phyloP scores from a whole-genome alignment of 2,888 invertebrate species.

The Xylocampa areola region DNA sequence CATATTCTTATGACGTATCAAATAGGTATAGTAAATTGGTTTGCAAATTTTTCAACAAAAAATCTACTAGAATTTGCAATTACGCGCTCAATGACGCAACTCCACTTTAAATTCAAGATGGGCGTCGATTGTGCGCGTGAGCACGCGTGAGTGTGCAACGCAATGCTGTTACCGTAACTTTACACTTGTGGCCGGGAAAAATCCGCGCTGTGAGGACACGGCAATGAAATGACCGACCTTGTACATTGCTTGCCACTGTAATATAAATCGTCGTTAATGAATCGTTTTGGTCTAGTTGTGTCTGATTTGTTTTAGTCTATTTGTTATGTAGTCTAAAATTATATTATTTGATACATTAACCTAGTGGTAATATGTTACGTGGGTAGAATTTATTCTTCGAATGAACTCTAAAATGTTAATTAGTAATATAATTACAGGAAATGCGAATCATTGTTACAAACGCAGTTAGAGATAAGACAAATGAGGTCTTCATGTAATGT shows the following conservation, averaged over 20 bases:
- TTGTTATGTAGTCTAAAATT: slow-evolving; percentile 34
- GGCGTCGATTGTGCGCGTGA: slow-evolving; percentile 26
- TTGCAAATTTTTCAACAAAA: slow-evolving; percentile 24
- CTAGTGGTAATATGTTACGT: slow-evolving; percentile 18
- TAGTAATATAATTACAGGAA: slow-evolving; percentile 21
- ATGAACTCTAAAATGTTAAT: slow-evolving; percentile 23
- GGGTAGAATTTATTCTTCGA: slow-evolving; percentile 19
- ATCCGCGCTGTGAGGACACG: slow-evolving; percentile 54
- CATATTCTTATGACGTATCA: too few species aligned
- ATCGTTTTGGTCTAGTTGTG: slow-evolving; percentile 22
- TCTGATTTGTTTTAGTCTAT: slow-evolving; percentile 30
- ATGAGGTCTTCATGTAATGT: not conserved
- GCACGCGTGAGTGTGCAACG: slow-evolving; percentile 35
- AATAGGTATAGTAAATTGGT: slow-evolving; percentile 4
- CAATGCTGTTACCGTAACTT: slow-evolving; percentile 45
- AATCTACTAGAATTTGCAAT: slow-evolving; percentile 33
- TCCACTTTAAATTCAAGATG: slow-evolving; percentile 51
- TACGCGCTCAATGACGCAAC: slow-evolving; percentile 30
- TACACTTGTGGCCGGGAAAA: slow-evolving; percentile 56
- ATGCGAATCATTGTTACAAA: slow-evolving; percentile 17
- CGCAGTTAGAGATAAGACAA: not conserved
- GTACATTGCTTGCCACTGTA: slow-evolving; percentile 52
- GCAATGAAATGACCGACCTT: slow-evolving; percentile 65
- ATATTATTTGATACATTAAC: slow-evolving; percentile 19
- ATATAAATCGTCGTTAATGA: slow-evolving; percentile 58